Base-by-base conservation (phyloP, 2,113 vertebrate species). In the Elachura formosa region DNA sequence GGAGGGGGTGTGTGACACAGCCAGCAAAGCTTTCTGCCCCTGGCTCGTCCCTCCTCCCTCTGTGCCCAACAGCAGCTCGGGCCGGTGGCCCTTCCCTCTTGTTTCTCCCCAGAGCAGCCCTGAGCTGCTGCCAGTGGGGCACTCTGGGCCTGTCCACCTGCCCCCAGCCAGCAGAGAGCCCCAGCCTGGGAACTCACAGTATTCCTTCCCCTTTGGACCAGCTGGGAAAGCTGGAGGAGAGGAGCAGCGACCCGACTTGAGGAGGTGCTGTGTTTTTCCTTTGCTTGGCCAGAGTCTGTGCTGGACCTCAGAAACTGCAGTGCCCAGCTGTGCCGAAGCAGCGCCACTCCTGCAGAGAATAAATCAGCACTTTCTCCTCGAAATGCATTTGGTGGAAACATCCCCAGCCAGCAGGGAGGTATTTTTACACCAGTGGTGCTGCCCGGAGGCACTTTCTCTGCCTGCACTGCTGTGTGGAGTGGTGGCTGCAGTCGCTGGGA, bases 331-430 rank as follows among this genome's bases (percentile, higher is more conserved):
- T 83, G 93, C 90, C 41, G 23, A 62, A 91, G 82, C 88, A 79
- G 79, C 34, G 5, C 9, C 0, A 7, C 41, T 94, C 96, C 93
- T 74, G 14, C 10, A 77, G 90, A 77, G 90, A 84, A 51, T 51
- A 83, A 74, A 77, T 74, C 85, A 43, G 90, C 94, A 86, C 92
- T 95, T 95, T 74, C 6, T 5, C 12, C 41, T 46, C 1, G 14
- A 80, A 87, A 86, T 13, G 58, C 5, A 3, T 69, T 31, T 33
- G 72, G 84, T 41, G 55, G 83, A 90, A 69, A 77, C 72, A 29
- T 83, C 90, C 92, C 92, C 90, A 87, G 36, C 72, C 88, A 93
- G 92, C 96, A 92, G 88, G 33, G 33, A 87, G 52, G 19, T 9
- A 11, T 17, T 66, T 64, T 40, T 10, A 88, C 63, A 90, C 58